Base-by-base conservation (phyloP, 2,888 invertebrate species). In the Oscheius myriophilus region DNA sequence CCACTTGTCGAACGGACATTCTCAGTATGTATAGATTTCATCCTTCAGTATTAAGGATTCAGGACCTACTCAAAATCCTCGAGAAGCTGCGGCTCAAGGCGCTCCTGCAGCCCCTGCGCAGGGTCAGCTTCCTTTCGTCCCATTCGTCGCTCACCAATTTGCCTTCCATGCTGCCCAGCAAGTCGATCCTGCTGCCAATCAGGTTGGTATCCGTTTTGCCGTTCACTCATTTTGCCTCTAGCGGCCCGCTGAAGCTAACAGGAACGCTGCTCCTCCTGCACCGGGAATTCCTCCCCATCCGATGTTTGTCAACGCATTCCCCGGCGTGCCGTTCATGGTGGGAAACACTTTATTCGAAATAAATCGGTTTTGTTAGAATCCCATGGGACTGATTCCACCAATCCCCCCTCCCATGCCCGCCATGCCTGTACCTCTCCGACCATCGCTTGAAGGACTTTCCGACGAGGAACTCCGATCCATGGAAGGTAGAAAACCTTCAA, bases 401-500 rank as follows among this genome's bases (percentile, higher is more conserved):
- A 33, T 57, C 4, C 46, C 66, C 18, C 51, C 57, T 25, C 57
- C 49, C 3, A 25, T 66, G 42, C 39, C 45, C 3, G 41, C 42
- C 1, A 63, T 63, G n/a, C 33, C 16, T n/a, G n/a, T 42, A 86
- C 89, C 72, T 16, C 25, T 18, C 16, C 87, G 87, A 3, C 71
- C 79, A 84, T 23, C 86, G 88, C 72, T 71, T 70, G 90, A 91
- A 57, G 91, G 90, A 43, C 89, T 97, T 61, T 91, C 91, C 51
- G 91, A 92, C 54, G 95, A 93, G 54, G 95, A 97, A 86, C 89
- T 98, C 65, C 90, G 90, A 69, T 90, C 91, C 18, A 91, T 98
- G 92, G 98, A 98, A 88, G 95, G 95, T 41, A 91, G 91, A 77
- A 92, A 94, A 14, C 7, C 16, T n/a, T 2, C 9, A 12, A 4